Evolutionary conservation across 1,140 invertebrate species (phyloP).

Genomic region (Panulirus ornatus): DNA sequence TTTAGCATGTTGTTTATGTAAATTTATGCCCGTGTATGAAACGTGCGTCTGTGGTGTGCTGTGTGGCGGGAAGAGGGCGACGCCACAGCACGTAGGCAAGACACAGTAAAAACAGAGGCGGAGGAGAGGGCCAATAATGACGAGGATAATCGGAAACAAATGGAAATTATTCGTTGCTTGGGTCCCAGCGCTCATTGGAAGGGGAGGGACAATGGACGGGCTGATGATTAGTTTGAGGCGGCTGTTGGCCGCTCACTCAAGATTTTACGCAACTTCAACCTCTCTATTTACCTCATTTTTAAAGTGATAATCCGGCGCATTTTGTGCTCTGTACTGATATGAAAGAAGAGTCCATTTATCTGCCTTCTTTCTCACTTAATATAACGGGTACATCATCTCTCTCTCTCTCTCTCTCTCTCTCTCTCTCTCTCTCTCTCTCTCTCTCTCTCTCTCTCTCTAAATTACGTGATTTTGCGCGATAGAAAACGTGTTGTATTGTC

Average conservation of each 20-base stretch:
- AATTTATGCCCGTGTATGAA: constrained; percentile 58
- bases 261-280: constrained; percentile 69
- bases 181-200: constrained; percentile 66
- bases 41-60: constrained; percentile 5
- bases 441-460: background rate
- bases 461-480: constrained; percentile 33
- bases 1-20: constrained; percentile 70
- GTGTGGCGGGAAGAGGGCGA: background rate
- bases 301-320: constrained; percentile 24
- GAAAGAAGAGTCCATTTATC: background rate
- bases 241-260: constrained; percentile 68
- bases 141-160: constrained; percentile 67
- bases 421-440: background rate
- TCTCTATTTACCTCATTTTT: constrained; percentile 45
- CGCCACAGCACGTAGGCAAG: background rate
- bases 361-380: background rate
- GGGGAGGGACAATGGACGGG: constrained; percentile 67
- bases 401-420: constrained; percentile 17
- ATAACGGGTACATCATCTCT: background rate
- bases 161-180: constrained; percentile 70
- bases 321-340: background rate
- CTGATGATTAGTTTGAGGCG: constrained; percentile 72
- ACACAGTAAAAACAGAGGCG: background rate
- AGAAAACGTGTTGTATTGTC: constrained; percentile 54
- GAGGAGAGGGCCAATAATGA: constrained; percentile 56